Evolutionary conservation across 2,888 invertebrate species (phyloP), one percentile per base, ranked within the genome.

Genomic region (Galerucella calmariensis): DNA sequence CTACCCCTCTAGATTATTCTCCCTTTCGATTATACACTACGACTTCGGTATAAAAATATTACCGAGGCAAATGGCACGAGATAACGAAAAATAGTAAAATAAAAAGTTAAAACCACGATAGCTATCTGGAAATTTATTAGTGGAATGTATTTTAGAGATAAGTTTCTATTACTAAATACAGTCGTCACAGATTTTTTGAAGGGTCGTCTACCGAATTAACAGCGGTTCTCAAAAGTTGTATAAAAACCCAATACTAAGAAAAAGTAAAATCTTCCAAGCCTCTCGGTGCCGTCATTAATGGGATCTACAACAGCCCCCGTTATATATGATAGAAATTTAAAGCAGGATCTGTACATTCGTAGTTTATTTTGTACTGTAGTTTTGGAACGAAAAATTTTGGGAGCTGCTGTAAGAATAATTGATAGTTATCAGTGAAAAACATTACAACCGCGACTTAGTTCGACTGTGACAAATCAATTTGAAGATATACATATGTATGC

Each of bases 401-500:
- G 80, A 58, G 78, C 78, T 77, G 16, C 84, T 82, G 84, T 20
- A 0, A 46, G 12, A 76, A 79, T 82, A 82, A 84, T 84, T 83
- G 87, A 87, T 87, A 85, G 82, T 87, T 87, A 87, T 87, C 87
- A 83, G 80, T 78, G 83, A 83, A 86, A 86, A 87, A 86, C 85
- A 87, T 86, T 85, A 85, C 83, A 82, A 85, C 84, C 86, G 84
- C 85, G 84, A 84, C 86, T 85, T 85, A 84, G 83, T 86, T 87
- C 86, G 86, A 80, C 86, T 86, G 87, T 87, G 88, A 88, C 88
- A 88, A 88, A 88, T 88, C 88, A 88, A 87, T 88, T 88, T 87
- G 87, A 86, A 87, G 86, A 87, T 87, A 88, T 87, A 87, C 87
- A 87, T 88, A 87, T 88, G 87, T 87, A 87, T 88, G 77, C 78